Evolutionary conservation across 1,140 invertebrate genomes (phyloP).

Genomic region (Acromyrmex charruanus): DNA sequence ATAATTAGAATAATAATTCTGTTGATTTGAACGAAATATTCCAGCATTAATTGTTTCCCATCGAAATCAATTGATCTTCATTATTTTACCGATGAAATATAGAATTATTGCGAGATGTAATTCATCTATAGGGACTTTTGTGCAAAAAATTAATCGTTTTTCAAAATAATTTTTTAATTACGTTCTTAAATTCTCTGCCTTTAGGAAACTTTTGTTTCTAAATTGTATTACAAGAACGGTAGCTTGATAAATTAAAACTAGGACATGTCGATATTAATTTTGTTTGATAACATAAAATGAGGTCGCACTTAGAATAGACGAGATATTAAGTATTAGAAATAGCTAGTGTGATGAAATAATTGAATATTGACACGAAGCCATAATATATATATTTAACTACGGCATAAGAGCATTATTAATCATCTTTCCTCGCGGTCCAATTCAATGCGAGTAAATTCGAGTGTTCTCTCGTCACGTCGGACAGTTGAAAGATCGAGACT

Average conservation of each 20-base stretch:
- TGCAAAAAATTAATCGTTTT: no score
- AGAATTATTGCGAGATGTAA: neutral
- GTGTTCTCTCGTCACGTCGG: conserved; percentile 32
- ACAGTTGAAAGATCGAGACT: conserved; percentile 27
- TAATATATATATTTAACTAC: neutral
- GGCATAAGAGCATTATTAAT: conserved; percentile 8
- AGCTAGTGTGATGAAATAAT: conserved; percentile 1
- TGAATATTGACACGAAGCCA: conserved; percentile 3
- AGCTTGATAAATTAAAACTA: conserved; percentile 1
- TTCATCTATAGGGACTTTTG: neutral
- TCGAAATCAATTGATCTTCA: neutral
- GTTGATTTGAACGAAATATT: no score
- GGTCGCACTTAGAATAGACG: neutral
- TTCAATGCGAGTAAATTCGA: conserved; percentile 40
- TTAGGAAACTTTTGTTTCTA: neutral
- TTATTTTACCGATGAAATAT: neutral
- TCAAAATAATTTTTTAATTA: neutral
- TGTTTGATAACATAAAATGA: neutral
- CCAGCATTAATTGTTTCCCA: no score
- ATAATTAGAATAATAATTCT: no score
- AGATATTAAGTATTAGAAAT: conserved; percentile 21
- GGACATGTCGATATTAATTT: conserved; percentile 3
- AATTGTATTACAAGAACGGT: neutral
- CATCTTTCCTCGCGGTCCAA: conserved; percentile 7
- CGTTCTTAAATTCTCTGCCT: neutral